Evolutionary conservation across 2,888 invertebrate species (phyloP), one percentile per base, ranked within the genome.

Genomic region (Dorcus hopei): DNA sequence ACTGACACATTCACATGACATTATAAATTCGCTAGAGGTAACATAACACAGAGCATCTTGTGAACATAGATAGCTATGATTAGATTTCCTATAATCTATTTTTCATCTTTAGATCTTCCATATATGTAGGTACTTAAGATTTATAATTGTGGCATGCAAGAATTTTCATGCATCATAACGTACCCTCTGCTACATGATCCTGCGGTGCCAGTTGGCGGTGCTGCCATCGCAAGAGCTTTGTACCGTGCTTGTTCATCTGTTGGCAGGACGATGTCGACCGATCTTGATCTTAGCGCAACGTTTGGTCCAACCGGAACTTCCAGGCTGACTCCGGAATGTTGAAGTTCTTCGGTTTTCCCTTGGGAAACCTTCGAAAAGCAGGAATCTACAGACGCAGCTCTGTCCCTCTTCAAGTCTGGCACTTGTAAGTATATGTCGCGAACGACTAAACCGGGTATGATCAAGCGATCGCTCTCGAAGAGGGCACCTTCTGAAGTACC

Each of bases 371-470:
- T 89, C 58, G 90, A 87, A 77, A 93, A 93, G 73, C 91, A 90
- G 14, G 93, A 92, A 75, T 93, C 93, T 2, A 94, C 92, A 0
- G 93, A 93, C 38, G 92, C 93, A 14, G 93, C 93, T 14, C 93
- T 86, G 74, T 93, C 93, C 26, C 93, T 84, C 74, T 88, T 90
- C 65, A 93, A 77, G 70, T 93, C 91, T 42, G 93, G 93, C 61
- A 93, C 93, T 58, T 90, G 86, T 47, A 91, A 79, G 59, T 80
- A 66, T 19, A 78, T 77, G 63, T 79, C 78, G 39, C 74, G 72
- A 3, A 78, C 77, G 9, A 77, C 75, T 53, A 77, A 54, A 14
- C 76, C 76, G 5, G 74, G 75, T 33, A 75, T 74, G 38, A 70
- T 72, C 19, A 65, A 69, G 8, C 65, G 68, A 54, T 73, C 72